Base-by-base conservation (phyloP, 2,888 invertebrate species). In the Marronus borbonicus region DNA sequence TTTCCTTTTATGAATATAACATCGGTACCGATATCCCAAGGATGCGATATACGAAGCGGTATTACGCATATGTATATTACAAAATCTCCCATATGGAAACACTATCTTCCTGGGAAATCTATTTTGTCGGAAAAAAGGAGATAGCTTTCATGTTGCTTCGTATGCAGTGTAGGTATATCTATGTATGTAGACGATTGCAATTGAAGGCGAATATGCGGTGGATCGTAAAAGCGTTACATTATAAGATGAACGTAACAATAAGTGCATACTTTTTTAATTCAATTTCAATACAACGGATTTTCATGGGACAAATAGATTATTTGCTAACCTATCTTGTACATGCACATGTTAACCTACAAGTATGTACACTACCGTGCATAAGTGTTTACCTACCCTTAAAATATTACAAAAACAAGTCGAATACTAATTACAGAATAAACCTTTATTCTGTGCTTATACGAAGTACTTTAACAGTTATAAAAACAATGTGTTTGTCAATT, bases 41-140 rank as follows among this genome's bases (percentile, higher is more conserved):
- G 49, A 50, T 24, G 10, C 68, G 24, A 44, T 68, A 68, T 49
- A 68, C 50, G 68, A 49, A 49, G 20, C 20, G 17, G 20, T 20
- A 55, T 55, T 44, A 8, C 44, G 28, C 20, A 7, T 60, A 24
- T 24, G 50, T 20, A 50, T 49, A 39, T 39, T 72, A 58, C 5
- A 24, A 72, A 44, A 72, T 58, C 72, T 72, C 44, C 20, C 60
- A 14, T 24, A 31, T 44, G 60, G 60, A 72, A 68, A 68, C 39
- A 3, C 36, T 39, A 70, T 72, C 72, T 72, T 39, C 72, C 20
- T 60, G 60, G 72, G 60, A 60, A 72, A 72, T 70, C 69, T 70
- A 70, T 10, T 52, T 70, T 52, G 31, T 36, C 55, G 69, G 28
- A 14, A 52, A 55, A 69, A 36, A n/a, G 24, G 36, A 52, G 20